Conservation (phyloP, 2,113 vertebrate genomes). For the Mionectes macconnelli region DNA sequence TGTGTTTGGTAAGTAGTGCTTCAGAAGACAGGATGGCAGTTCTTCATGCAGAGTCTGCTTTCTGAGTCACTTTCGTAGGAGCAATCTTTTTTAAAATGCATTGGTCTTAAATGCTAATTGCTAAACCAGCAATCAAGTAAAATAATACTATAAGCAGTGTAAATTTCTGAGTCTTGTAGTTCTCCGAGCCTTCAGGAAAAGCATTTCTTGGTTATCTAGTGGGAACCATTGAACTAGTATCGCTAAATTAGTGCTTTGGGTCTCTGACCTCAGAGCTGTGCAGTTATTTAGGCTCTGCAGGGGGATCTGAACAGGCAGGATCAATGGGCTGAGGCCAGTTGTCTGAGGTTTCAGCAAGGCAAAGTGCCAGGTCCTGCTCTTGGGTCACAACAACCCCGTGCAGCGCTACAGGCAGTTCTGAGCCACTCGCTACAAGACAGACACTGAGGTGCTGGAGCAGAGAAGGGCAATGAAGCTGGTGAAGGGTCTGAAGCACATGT, state of each 20-base stretch:
- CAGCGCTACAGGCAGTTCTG: not conserved
- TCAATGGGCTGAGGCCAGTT: not conserved
- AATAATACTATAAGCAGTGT: not conserved
- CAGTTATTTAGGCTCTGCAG: not conserved
- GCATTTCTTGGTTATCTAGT: not conserved
- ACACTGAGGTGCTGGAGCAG: not conserved
- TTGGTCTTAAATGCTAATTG: not conserved
- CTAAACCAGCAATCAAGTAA: not conserved
- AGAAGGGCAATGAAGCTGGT: not conserved
- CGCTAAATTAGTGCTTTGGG: not conserved
- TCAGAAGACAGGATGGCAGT: not conserved
- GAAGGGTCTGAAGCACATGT: not conserved
- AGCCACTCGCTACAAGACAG: not conserved
- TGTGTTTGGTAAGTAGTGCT: conserved; percentile 88
- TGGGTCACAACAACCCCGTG: accelerated
- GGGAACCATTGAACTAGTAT: not conserved
- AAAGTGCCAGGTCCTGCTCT: accelerated
- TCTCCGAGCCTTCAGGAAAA: not conserved
- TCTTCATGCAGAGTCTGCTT: not conserved
- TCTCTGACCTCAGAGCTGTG: not conserved
- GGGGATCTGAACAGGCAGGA: not conserved
- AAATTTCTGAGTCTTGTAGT: not conserved
- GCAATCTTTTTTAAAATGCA: not conserved
- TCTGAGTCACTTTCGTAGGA: not conserved
- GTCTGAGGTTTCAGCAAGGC: not conserved